Base-by-base conservation (phyloP, 1,140 invertebrate genomes). In the Uloborus diversus region DNA sequence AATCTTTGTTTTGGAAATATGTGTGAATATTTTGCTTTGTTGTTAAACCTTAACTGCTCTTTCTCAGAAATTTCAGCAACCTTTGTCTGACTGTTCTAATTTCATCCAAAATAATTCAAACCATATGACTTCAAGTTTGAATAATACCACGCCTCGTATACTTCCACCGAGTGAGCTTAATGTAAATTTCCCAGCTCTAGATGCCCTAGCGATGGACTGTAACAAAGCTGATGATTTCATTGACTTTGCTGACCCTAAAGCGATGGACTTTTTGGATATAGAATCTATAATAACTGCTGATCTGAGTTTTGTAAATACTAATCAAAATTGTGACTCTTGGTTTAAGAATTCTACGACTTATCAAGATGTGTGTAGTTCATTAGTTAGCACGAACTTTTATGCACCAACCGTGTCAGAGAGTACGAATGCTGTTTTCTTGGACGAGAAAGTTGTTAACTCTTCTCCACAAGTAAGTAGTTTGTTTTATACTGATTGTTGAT, bases 21-120 rank as follows among this genome's bases (percentile, higher is more conserved):
- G 37, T 42, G 17, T 42, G 37, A 9, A 42, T 7, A 17, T 9
- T 9, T 53, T 53, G 17, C 49, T 53, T 53, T 20, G 23, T 42
- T 1, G 9, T 17, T 13, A 13, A 42, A 42, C 17, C 17, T 13
- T 9, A 42, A 42, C 9, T 42, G 37, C 37, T 42, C 17, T 30
- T 64, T 28, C n/a, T 42, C 28, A 75, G 59, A 64, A 64, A 51
- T 51, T n/a, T 4, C 23, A 27, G 4, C 73, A 78, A 23, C 73
- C 73, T 56, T 33, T 78, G 32, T 23, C 73, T 20, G 73, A 78
- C 30, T 78, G 73, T 47, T 78, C 73, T 1, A 78, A 78, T 66
- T 49, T 78, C 0, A 27, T 65, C 7, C 17, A 37, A 64, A 64
- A 35, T 49, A 59, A 64, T 25, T 32, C 42, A 17, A 11, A 20